phyloP scores from a whole-genome alignment of 2,113 vertebrate species.

The Chamaea fasciata region DNA sequence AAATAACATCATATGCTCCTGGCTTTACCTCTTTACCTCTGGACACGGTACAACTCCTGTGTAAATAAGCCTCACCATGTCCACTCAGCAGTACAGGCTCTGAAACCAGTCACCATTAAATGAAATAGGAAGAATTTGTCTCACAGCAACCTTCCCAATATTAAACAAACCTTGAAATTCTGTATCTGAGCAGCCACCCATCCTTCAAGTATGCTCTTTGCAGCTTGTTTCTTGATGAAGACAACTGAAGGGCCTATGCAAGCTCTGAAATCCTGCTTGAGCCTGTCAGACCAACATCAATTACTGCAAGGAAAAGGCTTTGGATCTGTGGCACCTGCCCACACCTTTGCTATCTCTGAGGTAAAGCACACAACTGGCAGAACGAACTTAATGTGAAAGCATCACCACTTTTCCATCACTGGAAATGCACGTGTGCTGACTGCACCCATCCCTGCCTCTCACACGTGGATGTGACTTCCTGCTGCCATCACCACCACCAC shows the following conservation, averaged over 20 bases:
- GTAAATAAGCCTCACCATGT: background rate
- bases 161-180: background rate
- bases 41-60: background rate
- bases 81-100: background rate
- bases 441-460: background rate
- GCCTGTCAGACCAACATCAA: background rate
- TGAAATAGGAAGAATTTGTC: background rate
- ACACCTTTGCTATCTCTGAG: background rate
- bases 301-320: background rate
- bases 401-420: background rate
- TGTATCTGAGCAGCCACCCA: background rate
- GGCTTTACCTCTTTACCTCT: background rate
- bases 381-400: background rate
- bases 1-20: background rate
- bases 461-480: accelerated
- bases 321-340: background rate
- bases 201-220: background rate
- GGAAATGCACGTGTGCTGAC: accelerated
- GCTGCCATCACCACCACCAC: background rate
- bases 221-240: background rate
- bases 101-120: background rate
- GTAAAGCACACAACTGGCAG: background rate
- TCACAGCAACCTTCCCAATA: background rate
- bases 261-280: background rate
- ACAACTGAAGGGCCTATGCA: background rate